Evolutionary conservation across 1,140 invertebrate genomes (phyloP).

Genomic region (Penaeus chinensis): DNA sequence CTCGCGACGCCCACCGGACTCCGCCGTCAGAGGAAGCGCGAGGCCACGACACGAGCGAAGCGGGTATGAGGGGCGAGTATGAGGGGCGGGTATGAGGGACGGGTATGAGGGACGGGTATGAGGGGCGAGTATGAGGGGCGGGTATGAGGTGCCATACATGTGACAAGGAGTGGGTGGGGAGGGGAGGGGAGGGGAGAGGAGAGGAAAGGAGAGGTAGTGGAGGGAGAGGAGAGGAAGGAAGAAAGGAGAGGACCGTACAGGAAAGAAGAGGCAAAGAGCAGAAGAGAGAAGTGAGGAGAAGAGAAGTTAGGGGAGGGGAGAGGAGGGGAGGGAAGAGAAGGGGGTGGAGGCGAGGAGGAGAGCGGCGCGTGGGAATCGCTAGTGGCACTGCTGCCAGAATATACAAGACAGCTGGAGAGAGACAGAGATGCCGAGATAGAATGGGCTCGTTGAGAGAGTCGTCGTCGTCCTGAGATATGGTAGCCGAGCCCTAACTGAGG

Average conservation of each 20-base stretch:
- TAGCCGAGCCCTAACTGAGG: too few relatives aligned
- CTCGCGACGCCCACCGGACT: too few relatives aligned
- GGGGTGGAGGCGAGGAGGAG: neutral
- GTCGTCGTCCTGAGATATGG: too few relatives aligned
- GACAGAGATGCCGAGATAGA: neutral
- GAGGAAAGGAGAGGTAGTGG: neutral
- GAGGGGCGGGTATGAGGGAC: neutral
- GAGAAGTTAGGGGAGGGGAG: neutral
- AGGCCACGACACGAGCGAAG: neutral
- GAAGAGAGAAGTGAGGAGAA: neutral
- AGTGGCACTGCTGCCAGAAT: too few relatives aligned
- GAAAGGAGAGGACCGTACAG: neutral
- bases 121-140: neutral
- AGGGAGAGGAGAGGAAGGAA: neutral
- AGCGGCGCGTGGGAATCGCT: too few relatives aligned
- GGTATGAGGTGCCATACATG: neutral
- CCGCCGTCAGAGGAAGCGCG: too few relatives aligned
- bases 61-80: neutral
- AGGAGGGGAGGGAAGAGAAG: neutral
- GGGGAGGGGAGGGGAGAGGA: neutral
- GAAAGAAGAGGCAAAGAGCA: neutral
- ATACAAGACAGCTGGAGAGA: neutral
- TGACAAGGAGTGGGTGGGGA: neutral
- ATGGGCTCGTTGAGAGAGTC: too few relatives aligned
- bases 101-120: neutral